Conservation (phyloP, 2,888 invertebrate genomes). For the Phrixothrix hirtus region DNA sequence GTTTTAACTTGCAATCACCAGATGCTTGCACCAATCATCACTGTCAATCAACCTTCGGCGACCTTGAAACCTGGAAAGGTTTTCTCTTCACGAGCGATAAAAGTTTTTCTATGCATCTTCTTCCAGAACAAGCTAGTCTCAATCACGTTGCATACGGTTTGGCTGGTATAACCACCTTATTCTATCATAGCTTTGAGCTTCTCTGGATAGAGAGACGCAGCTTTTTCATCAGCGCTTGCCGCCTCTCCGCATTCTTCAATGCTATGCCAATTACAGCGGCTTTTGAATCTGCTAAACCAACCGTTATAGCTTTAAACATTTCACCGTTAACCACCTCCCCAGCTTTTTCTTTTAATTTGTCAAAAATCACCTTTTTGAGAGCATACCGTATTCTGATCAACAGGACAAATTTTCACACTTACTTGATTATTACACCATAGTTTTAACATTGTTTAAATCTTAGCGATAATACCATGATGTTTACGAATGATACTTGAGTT, state of each 20-base stretch:
- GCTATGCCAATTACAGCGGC: conserved; percentile 32
- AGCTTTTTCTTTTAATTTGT: not conserved
- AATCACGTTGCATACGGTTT: conserved; percentile 25
- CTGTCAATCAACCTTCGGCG: conserved; percentile 42
- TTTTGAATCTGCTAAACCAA: conserved; percentile 33
- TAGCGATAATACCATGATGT: not conserved
- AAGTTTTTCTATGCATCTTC: conserved; percentile 22
- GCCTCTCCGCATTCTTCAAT: conserved; percentile 33
- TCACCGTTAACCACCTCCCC: not conserved
- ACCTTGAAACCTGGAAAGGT: conserved; percentile 38
- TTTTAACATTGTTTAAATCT: not conserved
- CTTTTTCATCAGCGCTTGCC: conserved; percentile 33
- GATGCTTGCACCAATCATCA: conserved; percentile 42
- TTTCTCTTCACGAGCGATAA: conserved; percentile 28
- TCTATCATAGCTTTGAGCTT: conserved; percentile 2
- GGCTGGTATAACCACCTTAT: conserved; percentile 23
- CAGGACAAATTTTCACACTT: too few species aligned
- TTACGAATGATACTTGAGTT: too few species aligned
- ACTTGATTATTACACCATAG: too few species aligned
- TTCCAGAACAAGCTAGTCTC: conserved; percentile 30
- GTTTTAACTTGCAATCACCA: conserved; percentile 42
- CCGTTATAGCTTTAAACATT: too few species aligned
- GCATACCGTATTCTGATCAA: too few species aligned
- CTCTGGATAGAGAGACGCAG: conserved; percentile 7
- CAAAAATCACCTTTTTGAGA: not conserved